A percentile compares a stretch with the other conserved stretches of the same genome.
phyloP scores from a whole-genome alignment of 2,888 invertebrate species.

The Aleiodes testaceus region DNA sequence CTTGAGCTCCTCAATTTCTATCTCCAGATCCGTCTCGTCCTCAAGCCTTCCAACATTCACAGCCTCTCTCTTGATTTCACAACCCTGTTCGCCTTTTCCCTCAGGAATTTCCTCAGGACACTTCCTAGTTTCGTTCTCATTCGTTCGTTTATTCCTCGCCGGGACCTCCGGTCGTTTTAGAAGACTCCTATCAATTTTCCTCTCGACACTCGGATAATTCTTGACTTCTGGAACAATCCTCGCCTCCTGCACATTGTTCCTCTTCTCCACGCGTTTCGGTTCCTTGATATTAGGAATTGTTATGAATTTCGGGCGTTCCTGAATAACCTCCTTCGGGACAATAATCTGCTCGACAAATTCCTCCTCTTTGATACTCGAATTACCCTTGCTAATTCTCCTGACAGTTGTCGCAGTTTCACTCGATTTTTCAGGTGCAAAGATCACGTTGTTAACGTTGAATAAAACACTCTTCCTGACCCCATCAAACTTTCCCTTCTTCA shows the following conservation, averaged over 20 bases:
- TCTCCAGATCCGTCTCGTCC: constrained; percentile 58
- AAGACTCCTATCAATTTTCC: constrained; percentile 55
- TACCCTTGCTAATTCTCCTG: constrained; percentile 52
- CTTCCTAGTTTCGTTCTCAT: constrained; percentile 11
- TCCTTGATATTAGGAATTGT: constrained; percentile 69
- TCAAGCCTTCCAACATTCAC: constrained; percentile 46
- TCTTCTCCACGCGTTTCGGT: constrained; percentile 51
- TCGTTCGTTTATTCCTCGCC: constrained; percentile 47
- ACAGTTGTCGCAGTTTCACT: constrained; percentile 47
- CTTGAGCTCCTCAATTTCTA: constrained; percentile 59
- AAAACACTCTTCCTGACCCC: constrained; percentile 65
- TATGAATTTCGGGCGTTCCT: constrained; percentile 64
- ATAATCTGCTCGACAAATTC: constrained; percentile 25
- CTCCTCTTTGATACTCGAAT: constrained; percentile 40
- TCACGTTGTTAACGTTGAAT: constrained; percentile 70
- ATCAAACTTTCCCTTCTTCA: constrained; percentile 61
- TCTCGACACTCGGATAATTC: constrained; percentile 50
- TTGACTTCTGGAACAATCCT: constrained; percentile 57
- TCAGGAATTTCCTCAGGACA: background rate
- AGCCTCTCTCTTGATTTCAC: background rate
- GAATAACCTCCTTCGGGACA: constrained; percentile 10
- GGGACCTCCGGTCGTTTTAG: constrained; percentile 46
- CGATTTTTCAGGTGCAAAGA: constrained; percentile 70
- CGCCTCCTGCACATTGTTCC: constrained; percentile 55
- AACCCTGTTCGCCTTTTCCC: background rate